phyloP scores from a whole-genome alignment of 1,140 invertebrate species.

The Phenacoccus solenopsis region DNA sequence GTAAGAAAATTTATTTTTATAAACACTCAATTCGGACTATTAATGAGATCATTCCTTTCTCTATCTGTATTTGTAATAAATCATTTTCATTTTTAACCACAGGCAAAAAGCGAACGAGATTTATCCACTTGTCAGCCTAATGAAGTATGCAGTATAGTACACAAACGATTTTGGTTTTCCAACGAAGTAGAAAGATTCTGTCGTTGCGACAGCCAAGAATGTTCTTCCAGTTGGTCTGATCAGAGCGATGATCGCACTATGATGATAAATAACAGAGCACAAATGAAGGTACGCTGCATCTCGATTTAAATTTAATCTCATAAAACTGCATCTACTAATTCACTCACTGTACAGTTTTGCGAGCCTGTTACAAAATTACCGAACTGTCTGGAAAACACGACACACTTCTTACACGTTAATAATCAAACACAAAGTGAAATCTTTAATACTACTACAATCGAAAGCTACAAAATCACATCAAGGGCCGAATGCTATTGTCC shows the following conservation, averaged over 20 bases:
- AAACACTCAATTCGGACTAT: too few species aligned
- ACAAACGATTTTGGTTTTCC: slow-evolving; percentile 41
- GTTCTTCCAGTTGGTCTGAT: slow-evolving; percentile 36
- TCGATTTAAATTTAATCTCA: too few species aligned
- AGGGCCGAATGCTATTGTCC: not conserved
- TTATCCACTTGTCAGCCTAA: slow-evolving; percentile 35
- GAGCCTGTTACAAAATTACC: not conserved
- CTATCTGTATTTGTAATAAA: not conserved
- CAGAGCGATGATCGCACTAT: slow-evolving; percentile 28
- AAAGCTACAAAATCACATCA: not conserved
- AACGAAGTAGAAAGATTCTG: slow-evolving; percentile 40
- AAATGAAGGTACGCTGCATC: slow-evolving; percentile 36
- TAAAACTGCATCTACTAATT: too few species aligned
- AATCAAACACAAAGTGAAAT: not conserved
- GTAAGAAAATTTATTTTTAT: not conserved
- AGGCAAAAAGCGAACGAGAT: slow-evolving; percentile 41
- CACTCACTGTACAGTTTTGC: not conserved
- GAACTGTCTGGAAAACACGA: not conserved
- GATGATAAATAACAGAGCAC: slow-evolving; percentile 38
- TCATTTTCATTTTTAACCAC: slow-evolving; percentile 23
- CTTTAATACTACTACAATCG: not conserved
- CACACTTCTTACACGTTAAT: not conserved
- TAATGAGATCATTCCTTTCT: too few species aligned
- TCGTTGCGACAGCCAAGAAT: slow-evolving; percentile 42
- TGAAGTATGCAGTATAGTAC: slow-evolving; percentile 40